These are phyloP conservation scores for Gallinago stenura DNA, from an alignment of 2,797 vertebrate species.

Conservation along the genomic window DNA sequence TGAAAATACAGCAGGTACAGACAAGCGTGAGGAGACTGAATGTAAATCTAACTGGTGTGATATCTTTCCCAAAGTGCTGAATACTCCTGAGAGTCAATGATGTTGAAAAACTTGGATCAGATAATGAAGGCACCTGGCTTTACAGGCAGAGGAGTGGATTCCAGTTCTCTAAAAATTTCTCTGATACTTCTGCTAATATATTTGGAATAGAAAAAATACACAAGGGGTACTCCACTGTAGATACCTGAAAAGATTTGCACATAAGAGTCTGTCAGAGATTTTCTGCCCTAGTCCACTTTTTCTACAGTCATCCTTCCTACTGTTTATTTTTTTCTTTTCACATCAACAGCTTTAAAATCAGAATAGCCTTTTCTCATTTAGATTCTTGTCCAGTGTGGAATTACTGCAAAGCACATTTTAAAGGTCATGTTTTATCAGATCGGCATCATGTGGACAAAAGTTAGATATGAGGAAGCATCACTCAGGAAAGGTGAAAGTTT, in stretches of 20 bases:
- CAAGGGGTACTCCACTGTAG: not conserved
- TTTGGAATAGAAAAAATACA: not conserved
- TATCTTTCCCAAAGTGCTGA: not conserved
- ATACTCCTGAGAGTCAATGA: not conserved
- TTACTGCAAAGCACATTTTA: not conserved
- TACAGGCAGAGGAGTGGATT: not conserved
- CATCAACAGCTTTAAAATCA: not conserved
- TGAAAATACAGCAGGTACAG: conserved; percentile 24
- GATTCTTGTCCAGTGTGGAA: not conserved
- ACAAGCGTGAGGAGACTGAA: not conserved
- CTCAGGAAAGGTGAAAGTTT: not conserved
- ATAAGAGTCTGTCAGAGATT: not conserved
- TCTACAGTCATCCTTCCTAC: not conserved
- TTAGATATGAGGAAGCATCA: not conserved
- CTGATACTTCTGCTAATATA: not conserved
- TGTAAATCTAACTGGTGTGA: not conserved
- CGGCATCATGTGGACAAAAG: not conserved
- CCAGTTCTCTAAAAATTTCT: not conserved
- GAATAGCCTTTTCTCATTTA: not conserved
- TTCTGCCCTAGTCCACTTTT: not conserved
- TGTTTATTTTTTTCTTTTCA: not conserved
- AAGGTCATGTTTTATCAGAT: conserved; percentile 22
- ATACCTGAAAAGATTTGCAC: not conserved
- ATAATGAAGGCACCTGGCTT: not conserved
- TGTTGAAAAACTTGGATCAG: not conserved